A percentile compares a stretch with the other conserved stretches of the same genome.
These are phyloP conservation scores for Megaceryle torquata DNA, from an alignment of 2,113 vertebrate genomes.

Conservation along the genomic window DNA sequence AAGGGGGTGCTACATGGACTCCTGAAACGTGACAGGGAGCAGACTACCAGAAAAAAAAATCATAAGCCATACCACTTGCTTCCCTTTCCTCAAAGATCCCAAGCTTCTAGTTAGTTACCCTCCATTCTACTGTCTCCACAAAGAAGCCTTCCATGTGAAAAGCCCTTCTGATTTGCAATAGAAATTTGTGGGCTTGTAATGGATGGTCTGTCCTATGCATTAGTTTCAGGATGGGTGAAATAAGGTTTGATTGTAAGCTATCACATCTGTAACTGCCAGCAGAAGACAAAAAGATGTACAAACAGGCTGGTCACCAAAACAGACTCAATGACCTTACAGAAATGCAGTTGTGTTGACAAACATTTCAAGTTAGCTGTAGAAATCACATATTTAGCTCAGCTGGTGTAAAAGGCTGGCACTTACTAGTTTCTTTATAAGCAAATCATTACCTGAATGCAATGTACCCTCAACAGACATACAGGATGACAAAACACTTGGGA, in stretches of 20 bases:
- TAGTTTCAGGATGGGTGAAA: not conserved
- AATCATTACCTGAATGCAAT: not conserved
- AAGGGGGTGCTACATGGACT: rapidly evolving
- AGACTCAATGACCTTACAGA: not conserved
- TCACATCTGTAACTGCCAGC: not conserved
- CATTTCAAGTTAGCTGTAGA: not conserved
- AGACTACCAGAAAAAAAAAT: not conserved
- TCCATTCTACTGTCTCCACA: not conserved
- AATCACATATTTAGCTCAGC: not conserved
- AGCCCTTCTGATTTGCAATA: not conserved
- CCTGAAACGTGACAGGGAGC: rapidly evolving
- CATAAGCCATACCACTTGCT: not conserved
- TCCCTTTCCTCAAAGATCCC: not conserved
- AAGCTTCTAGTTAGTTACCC: not conserved
- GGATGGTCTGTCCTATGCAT: not conserved
- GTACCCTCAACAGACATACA: rapidly evolving
- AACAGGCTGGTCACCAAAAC: not conserved
- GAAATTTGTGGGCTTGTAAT: not conserved
- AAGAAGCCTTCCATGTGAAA: not conserved
- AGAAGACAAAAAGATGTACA: not conserved
- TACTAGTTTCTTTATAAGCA: not conserved
- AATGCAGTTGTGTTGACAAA: no score
- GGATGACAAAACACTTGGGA: not conserved
- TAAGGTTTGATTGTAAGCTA: not conserved
- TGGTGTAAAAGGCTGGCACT: not conserved